phyloP scores from a whole-genome alignment of 2,888 invertebrate genomes.

The Pammene aurita region DNA sequence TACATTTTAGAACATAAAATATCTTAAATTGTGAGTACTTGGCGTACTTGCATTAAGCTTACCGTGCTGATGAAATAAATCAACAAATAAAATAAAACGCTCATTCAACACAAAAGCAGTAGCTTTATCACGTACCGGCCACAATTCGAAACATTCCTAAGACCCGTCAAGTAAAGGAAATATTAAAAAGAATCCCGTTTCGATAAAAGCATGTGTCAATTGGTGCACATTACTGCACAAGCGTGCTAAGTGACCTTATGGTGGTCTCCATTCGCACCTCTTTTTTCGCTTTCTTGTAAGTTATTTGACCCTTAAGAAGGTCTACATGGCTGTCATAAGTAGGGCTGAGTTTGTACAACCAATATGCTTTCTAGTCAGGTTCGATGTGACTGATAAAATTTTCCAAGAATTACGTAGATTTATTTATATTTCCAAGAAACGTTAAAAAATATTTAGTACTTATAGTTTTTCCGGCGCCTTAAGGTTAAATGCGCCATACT shows the following conservation, averaged over 20 bases:
- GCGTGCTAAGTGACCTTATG: slow-evolving; percentile 58
- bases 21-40: no score
- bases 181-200: slow-evolving; percentile 52
- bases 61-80: slow-evolving; percentile 4
- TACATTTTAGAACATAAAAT: no score
- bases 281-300: slow-evolving; percentile 35
- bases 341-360: slow-evolving; percentile 36
- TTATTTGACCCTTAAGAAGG: slow-evolving; percentile 37
- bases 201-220: slow-evolving; percentile 59
- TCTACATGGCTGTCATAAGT: slow-evolving; percentile 31
- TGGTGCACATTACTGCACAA: slow-evolving; percentile 45
- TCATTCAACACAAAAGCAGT: slow-evolving; percentile 21
- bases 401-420: no score
- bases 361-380: slow-evolving; percentile 20
- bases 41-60: not conserved
- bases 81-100: slow-evolving; percentile 16
- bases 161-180: slow-evolving; percentile 48
- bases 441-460: no score
- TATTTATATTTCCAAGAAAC: no score
- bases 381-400: not conserved
- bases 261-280: slow-evolving; percentile 59
- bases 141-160: slow-evolving; percentile 47
- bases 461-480: no score
- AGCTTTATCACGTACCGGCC: slow-evolving; percentile 6
- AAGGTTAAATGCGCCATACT: no score